Conservation (phyloP, 2,888 invertebrate genomes). For the Rhodophaea formosa region DNA sequence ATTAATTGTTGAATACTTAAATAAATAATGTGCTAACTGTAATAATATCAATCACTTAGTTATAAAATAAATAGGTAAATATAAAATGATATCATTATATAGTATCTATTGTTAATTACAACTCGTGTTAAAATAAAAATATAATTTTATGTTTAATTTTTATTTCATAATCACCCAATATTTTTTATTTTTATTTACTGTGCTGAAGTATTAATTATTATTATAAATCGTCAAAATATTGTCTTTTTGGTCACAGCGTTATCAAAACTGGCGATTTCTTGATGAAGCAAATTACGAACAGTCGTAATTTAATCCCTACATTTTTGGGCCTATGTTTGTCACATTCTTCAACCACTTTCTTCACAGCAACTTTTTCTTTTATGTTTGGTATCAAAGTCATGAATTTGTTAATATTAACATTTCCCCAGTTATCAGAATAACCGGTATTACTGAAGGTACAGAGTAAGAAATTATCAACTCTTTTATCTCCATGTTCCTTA, state of each 20-base stretch:
- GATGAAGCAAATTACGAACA: background rate
- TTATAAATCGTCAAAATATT: background rate
- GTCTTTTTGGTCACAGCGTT: background rate
- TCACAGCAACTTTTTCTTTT: background rate
- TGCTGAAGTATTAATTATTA: background rate
- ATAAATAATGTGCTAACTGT: too few relatives aligned
- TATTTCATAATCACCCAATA: too few relatives aligned
- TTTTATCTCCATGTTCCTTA: background rate
- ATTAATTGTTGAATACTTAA: too few relatives aligned
- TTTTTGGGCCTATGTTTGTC: background rate
- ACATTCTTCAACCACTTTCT: background rate
- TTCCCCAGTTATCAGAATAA: background rate
- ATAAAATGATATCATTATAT: too few relatives aligned
- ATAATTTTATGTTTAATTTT: too few relatives aligned
- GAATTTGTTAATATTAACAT: background rate
- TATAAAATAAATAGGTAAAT: too few relatives aligned
- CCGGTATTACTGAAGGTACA: background rate
- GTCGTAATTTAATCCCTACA: background rate
- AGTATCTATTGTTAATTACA: too few relatives aligned
- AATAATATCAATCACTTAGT: too few relatives aligned
- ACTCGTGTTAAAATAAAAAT: too few relatives aligned
- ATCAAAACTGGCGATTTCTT: background rate
- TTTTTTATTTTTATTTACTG: too few relatives aligned
- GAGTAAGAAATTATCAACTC: background rate
- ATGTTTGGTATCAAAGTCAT: background rate